Evolutionary conservation across 2,888 invertebrate genomes (phyloP).

Genomic region (Cryptus armator): DNA sequence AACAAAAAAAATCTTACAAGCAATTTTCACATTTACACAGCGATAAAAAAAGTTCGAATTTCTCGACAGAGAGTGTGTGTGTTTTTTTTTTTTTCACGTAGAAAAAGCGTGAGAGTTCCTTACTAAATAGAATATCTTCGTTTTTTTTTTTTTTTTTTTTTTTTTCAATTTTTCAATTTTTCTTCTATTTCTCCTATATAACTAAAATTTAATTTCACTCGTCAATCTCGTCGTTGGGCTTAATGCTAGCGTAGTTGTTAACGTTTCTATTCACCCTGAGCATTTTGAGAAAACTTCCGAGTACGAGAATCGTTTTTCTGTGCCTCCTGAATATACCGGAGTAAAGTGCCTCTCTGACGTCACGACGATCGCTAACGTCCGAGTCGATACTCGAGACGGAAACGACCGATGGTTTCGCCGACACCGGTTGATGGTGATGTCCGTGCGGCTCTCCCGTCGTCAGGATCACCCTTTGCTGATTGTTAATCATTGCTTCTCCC

Average conservation of each 20-base stretch:
- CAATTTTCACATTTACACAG: neutral
- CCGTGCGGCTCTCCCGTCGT: conserved; percentile 78
- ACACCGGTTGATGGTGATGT: conserved; percentile 80
- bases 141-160: conserved; percentile 19
- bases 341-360: conserved; percentile 83
- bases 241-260: conserved; percentile 84
- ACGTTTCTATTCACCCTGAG: conserved; percentile 84
- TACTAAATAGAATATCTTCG: neutral
- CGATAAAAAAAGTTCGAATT: neutral
- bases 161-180: conserved; percentile 22
- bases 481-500: conserved; percentile 79
- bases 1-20: neutral
- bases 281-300: conserved; percentile 84
- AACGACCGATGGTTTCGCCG: conserved; percentile 82
- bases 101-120: conserved; percentile 31
- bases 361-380: conserved; percentile 83
- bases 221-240: conserved; percentile 83
- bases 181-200: neutral
- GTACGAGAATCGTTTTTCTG: conserved; percentile 83
- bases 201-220: conserved; percentile 74
- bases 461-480: conserved; percentile 82
- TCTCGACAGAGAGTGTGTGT: neutral
- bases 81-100: conserved; percentile 3
- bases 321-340: conserved; percentile 84
- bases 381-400: conserved; percentile 84